Evolutionary conservation across 2,113 vertebrate genomes (phyloP), one percentile per base, ranked within the genome.

Genomic region (Microcebus griseorufus): DNA sequence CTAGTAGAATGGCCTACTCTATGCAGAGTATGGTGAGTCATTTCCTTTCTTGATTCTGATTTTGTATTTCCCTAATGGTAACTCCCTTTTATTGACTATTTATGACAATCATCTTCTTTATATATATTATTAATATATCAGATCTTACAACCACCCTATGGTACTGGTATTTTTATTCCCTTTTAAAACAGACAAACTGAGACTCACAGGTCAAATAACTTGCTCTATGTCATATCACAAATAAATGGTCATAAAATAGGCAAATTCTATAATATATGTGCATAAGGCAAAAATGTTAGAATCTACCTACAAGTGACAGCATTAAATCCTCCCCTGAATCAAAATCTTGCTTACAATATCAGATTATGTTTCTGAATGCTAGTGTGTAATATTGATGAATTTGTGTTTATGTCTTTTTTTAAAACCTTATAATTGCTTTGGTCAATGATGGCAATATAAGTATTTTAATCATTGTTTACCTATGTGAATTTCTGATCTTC

Each of bases 171-270:
- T 81, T 88, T 95, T 65, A 65, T 93, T 90, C 37, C 5, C 6
- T 91, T 53, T 79, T 91, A 73, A 95, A 90, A 79, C 12, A 95
- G 20, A 55, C 2, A 58, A 58, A 84, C 17, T 75, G 53, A 96
- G 51, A 65, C 39, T 72, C 75, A 81, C 5, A 90, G 22, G 39
- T 75, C 80, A 80, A 92, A 88, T 25, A 83, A 45, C 82, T 94
- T 73, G 3, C 17, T 53, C 5, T 67, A 42, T 55, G 37, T 37
- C n/a, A 70, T 62, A 60, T 6, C 25, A 81, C 18, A 69, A 84
- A 39, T 64, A 67, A 73, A 58, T 64, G 17, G 1, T 48, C 27
- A 79, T 29, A 90, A 88, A 91, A 34, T 93, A 88, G 39, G 18
- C n/a, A 80, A 62, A 34, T 78, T 87, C n/a, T 3, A 4, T 55